Conservation (phyloP, 2,888 invertebrate species). For the Didymodactylos carnosus region DNA sequence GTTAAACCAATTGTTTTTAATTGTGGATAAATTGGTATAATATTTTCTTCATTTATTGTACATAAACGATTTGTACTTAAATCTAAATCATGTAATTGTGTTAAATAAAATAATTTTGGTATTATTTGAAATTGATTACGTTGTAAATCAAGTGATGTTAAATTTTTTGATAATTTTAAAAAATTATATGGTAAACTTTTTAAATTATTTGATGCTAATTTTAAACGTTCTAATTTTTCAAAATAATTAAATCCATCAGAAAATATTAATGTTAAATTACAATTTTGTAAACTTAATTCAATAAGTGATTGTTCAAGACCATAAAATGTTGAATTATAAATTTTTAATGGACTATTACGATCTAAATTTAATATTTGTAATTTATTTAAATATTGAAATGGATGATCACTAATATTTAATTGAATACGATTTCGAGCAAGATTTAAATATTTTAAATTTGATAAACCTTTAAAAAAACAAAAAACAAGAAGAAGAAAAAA, state of each 20-base stretch:
- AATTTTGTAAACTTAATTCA: constrained; percentile 5
- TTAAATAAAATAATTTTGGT: not conserved
- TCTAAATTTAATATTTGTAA: constrained; percentile 4
- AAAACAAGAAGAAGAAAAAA: not conserved
- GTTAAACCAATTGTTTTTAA: constrained; percentile 1
- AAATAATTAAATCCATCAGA: not conserved
- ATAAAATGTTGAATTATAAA: not conserved
- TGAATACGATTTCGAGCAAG: constrained; percentile 8
- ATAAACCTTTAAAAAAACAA: not conserved
- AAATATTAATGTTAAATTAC: not conserved
- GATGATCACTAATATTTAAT: not conserved
- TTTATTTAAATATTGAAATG: not conserved
- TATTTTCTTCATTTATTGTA: not conserved
- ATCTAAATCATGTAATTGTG: constrained; percentile 5
- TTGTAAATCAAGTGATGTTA: constrained; percentile 6
- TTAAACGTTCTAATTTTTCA: not conserved
- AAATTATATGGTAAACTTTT: not conserved
- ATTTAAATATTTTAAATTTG: not conserved
- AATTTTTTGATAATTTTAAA: not conserved
- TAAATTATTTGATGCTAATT: constrained; percentile 2
- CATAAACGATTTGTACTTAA: constrained; percentile 3
- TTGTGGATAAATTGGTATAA: not conserved
- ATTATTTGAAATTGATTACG: not conserved
- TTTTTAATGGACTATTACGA: constrained; percentile 1
- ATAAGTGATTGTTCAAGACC: not conserved